Conservation (phyloP, 2,113 vertebrate species). For the Pangasianodon hypophthalmus region DNA sequence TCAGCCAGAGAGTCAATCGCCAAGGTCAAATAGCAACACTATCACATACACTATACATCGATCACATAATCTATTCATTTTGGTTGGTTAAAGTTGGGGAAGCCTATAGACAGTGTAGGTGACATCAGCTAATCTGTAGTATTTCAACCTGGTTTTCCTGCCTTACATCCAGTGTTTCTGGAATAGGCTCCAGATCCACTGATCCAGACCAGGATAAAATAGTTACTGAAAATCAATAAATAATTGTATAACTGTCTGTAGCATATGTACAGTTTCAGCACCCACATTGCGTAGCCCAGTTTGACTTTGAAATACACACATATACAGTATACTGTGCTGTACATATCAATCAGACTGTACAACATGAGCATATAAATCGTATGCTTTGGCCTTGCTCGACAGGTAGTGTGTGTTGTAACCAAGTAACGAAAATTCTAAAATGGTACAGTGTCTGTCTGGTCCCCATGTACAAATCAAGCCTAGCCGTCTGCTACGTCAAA, state of each 20-base stretch:
- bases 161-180: not conserved
- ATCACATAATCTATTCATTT: not conserved
- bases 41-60: not conserved
- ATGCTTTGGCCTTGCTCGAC: not conserved
- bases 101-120: not conserved
- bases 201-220: not conserved
- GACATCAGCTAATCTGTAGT: not conserved
- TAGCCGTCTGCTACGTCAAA: not conserved
- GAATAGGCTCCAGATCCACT: not conserved
- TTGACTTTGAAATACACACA: not conserved
- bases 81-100: not conserved
- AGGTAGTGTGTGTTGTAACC: not conserved
- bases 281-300: not conserved
- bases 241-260: not conserved
- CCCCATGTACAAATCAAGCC: not conserved
- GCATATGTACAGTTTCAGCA: not conserved
- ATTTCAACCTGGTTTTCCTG: not conserved
- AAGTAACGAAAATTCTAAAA: not conserved
- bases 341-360: not conserved
- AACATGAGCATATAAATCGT: not conserved
- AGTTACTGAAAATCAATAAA: not conserved
- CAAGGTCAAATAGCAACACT: conserved; percentile 61
- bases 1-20: conserved; percentile 69
- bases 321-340: not conserved
- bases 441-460: not conserved